Percentiles rank a stretch among this genome's conserved stretches.
Evolutionary conservation across 2,797 vertebrate species (phyloP).

Genomic region (Poecilia velifera): DNA sequence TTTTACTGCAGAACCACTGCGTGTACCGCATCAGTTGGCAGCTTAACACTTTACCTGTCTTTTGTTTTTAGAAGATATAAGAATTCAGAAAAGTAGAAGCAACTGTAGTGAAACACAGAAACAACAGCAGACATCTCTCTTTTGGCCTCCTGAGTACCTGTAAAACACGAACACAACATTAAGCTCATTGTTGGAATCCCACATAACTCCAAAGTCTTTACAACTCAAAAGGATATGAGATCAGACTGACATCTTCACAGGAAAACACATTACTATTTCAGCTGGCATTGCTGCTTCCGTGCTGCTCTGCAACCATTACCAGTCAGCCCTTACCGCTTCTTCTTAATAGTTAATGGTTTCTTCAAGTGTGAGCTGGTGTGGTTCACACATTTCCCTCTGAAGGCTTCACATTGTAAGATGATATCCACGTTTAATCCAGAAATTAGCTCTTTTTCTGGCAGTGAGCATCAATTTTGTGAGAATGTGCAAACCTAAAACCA

Average conservation of each 20-base stretch:
- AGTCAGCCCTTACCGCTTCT: slow-evolving; percentile 49
- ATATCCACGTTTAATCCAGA: slow-evolving; percentile 66
- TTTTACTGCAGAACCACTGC: slow-evolving; percentile 2
- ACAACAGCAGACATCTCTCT: slow-evolving; percentile 24
- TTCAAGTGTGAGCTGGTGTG: slow-evolving; percentile 72
- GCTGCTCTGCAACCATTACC: slow-evolving; percentile 54
- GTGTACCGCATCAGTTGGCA: background rate
- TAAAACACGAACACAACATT: slow-evolving; percentile 37
- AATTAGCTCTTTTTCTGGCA: slow-evolving; percentile 49
- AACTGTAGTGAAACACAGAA: slow-evolving; percentile 18
- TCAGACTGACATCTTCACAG: slow-evolving; percentile 68
- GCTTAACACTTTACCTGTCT: background rate
- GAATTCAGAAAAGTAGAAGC: background rate
- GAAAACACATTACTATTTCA: slow-evolving; percentile 75
- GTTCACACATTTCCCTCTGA: slow-evolving; percentile 26
- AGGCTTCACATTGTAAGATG: slow-evolving; percentile 62
- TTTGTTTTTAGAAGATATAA: background rate
- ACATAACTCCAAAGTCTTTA: slow-evolving; percentile 42
- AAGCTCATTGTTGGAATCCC: slow-evolving; percentile 46
- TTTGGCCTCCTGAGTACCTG: slow-evolving; percentile 26
- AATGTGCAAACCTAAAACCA: slow-evolving; percentile 48
- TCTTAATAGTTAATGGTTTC: slow-evolving; percentile 80
- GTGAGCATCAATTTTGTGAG: slow-evolving; percentile 44
- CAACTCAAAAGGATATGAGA: slow-evolving; percentile 52
- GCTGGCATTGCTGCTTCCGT: slow-evolving; percentile 56